Base-by-base conservation (phyloP, 1,140 invertebrate genomes). In the Pomacea maculata region DNA sequence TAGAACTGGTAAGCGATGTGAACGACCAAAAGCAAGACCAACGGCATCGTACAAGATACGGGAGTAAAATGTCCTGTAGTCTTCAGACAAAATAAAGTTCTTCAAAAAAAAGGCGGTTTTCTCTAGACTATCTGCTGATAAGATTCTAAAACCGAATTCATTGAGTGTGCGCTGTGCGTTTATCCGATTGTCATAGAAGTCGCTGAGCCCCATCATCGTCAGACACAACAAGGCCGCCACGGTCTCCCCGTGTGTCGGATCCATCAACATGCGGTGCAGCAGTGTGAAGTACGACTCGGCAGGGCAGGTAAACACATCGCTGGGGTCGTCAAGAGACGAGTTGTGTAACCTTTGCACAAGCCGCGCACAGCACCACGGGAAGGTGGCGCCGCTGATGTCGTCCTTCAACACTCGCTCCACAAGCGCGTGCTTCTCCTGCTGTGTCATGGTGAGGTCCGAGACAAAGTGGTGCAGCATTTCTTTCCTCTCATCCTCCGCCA, bases 301-400 rank as follows among this genome's bases (percentile, higher is more conserved):
- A 34, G 77, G 77, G 6, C 2, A 12, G 15, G 17, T 57, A 29
- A 78, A 78, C 8, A 71, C 17, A 21, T 14, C 34, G 77, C 52
- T 17, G 8, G 64, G 65, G 29, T 78, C 77, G n/a, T 78, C 77
- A 6, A 57, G 5, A n/a, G 25, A 25, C 64, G 63, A 55, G 67
- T 78, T 68, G 65, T 55, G 21, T 70, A 70, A 70, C 67, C 10
- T 70, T 14, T 34, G 12, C 19, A 71, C 77, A 34, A 78, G 12
- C 9, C 70, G 54, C 15, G 34, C 29, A 71, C 77, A 78, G 67
- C 77, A 78, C 77, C 77, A 78, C 21, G 57, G 77, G n/a, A 78
- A 78, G 10, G 67, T 65, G 19, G 65, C 52, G 25, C 77, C 77
- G 54, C 77, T 78, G 52, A 25, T 54, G 54, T 78, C 77, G 54